phyloP scores from a whole-genome alignment of 2,888 invertebrate species.

The Chymomyza amoena region DNA sequence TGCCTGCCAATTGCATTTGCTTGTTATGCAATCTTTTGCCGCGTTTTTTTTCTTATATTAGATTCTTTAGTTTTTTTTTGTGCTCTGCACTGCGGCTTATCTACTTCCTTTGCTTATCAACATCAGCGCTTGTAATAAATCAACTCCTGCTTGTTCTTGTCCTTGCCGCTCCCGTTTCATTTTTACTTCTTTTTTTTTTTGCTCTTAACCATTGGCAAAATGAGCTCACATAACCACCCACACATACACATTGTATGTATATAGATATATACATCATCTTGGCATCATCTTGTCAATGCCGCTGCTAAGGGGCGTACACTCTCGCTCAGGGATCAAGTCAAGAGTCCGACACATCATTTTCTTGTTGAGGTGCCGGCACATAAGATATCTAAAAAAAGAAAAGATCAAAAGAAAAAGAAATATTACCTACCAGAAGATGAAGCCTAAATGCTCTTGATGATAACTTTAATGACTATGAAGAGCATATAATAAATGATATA shows the following conservation, averaged over 20 bases:
- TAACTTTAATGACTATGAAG: too few species aligned
- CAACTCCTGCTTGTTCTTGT: slow-evolving; percentile 48
- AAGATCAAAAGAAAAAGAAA: neutral
- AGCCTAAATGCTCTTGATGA: neutral
- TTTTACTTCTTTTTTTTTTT: too few species aligned
- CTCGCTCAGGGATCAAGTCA: slow-evolving; percentile 14
- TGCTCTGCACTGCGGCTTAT: neutral
- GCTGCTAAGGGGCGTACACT: slow-evolving; percentile 19
- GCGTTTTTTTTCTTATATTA: neutral
- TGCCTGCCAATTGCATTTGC: slow-evolving; percentile 56
- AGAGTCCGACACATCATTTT: slow-evolving; percentile 54
- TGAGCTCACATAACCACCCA: slow-evolving; percentile 36
- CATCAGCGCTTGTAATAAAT: slow-evolving; percentile 62
- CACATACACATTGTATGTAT: neutral
- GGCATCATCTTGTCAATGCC: slow-evolving; percentile 64
- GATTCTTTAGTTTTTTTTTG: neutral
- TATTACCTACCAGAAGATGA: neutral
- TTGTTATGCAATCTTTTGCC: slow-evolving; percentile 34
- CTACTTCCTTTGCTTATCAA: slow-evolving; percentile 36
- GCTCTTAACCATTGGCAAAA: slow-evolving; percentile 27
- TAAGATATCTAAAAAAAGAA: neutral
- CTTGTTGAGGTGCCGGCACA: slow-evolving; percentile 49
- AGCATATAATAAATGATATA: too few species aligned
- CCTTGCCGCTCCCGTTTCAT: slow-evolving; percentile 9
- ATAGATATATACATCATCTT: slow-evolving; percentile 5